phyloP scores from a whole-genome alignment of 1,140 invertebrate genomes.

The Aphelinus certus region DNA sequence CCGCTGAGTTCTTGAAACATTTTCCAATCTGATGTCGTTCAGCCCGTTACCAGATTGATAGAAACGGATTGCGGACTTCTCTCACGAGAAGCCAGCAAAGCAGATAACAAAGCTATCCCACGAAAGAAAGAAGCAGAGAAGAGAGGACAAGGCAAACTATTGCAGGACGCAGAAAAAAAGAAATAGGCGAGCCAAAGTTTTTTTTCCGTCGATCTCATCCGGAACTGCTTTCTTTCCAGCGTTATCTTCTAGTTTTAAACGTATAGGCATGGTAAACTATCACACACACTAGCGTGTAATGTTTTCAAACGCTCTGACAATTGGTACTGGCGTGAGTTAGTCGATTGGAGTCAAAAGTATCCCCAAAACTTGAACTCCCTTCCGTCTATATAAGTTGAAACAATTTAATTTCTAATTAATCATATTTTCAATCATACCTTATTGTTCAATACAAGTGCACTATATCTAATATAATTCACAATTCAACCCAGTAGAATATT shows the following conservation, averaged over 20 bases:
- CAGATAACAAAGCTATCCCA: constrained; percentile 56
- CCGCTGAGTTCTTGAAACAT: constrained; percentile 30
- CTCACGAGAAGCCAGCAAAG: constrained; percentile 49
- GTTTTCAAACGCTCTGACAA: not conserved
- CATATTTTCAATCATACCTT: too few species aligned
- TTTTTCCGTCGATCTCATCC: not conserved
- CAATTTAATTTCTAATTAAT: too few species aligned
- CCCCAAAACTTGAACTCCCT: too few species aligned
- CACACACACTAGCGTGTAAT: too few species aligned
- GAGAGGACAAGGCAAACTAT: not conserved
- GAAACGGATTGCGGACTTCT: constrained; percentile 54
- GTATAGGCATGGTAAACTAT: too few species aligned
- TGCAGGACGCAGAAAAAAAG: not conserved
- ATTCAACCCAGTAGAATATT: too few species aligned
- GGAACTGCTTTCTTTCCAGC: not conserved
- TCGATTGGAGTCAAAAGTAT: too few species aligned
- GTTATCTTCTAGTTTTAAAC: too few species aligned
- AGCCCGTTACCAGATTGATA: constrained; percentile 53
- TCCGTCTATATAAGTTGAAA: too few species aligned
- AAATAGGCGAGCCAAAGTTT: not conserved
- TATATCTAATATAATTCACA: too few species aligned
- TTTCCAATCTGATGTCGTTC: constrained; percentile 52
- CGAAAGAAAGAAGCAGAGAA: constrained; percentile 44
- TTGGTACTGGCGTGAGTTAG: not conserved
- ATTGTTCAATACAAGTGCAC: too few species aligned